Conservation (phyloP, 2,113 vertebrate genomes). For the Gracilinanus agilis region DNA sequence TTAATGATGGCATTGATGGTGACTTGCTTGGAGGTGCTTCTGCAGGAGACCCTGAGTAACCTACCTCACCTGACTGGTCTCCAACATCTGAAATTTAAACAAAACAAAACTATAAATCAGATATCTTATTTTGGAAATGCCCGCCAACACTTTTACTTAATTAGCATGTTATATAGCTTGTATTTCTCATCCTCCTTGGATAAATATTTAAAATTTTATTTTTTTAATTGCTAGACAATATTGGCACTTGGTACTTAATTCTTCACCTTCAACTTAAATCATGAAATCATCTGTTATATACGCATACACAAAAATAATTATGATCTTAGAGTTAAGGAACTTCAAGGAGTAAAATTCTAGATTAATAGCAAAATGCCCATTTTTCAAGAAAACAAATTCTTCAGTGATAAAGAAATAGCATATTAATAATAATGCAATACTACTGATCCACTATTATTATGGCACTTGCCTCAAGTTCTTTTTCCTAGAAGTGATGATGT, state of each 20-base stretch:
- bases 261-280: not conserved
- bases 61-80: slow-evolving; percentile 92
- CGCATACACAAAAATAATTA: not conserved
- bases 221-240: not conserved
- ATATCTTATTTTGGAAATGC: slow-evolving; percentile 7
- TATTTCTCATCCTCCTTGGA: slow-evolving; percentile 36
- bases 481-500: slow-evolving; percentile 27
- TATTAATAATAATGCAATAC: not conserved
- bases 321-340: not conserved
- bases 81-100: slow-evolving; percentile 86
- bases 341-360: not conserved
- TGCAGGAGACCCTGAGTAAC: slow-evolving; percentile 94
- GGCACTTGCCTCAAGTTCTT: not conserved
- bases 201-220: slow-evolving; percentile 27
- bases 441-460: not conserved
- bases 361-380: not conserved
- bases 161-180: slow-evolving; percentile 23
- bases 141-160: slow-evolving; percentile 38
- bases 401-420: slow-evolving; percentile 22
- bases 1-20: slow-evolving; percentile 98
- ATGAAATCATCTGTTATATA: not conserved
- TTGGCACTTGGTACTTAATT: slow-evolving; percentile 24
- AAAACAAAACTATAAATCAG: slow-evolving; percentile 78
- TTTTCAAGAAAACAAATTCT: slow-evolving; percentile 55
- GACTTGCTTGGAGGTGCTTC: slow-evolving; percentile 98